Conservation (phyloP, 2,888 invertebrate genomes). For the Empis stercorea region DNA sequence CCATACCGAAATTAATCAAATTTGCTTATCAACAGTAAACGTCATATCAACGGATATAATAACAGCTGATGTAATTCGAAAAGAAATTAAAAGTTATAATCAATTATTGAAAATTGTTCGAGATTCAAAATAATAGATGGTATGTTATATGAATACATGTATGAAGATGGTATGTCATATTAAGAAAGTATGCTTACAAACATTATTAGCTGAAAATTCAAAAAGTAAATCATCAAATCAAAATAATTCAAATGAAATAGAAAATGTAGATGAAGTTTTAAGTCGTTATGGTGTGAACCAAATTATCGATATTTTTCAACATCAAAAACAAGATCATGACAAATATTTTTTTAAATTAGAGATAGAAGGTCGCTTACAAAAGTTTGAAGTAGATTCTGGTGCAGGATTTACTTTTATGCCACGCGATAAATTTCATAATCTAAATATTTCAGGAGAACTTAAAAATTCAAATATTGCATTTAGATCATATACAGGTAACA, state of each 20-base stretch:
- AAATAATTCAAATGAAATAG: too few relatives aligned
- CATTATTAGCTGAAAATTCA: too few relatives aligned
- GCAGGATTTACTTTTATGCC: not conserved
- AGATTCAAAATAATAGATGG: not conserved
- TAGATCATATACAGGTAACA: not conserved
- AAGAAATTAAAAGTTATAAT: not conserved
- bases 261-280: too few relatives aligned
- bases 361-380: not conserved
- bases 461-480: not conserved
- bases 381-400: not conserved
- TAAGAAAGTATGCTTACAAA: too few relatives aligned
- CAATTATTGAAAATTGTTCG: not conserved
- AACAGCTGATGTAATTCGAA: not conserved
- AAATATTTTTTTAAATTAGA: not conserved
- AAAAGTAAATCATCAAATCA: too few relatives aligned
- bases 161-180: too few relatives aligned
- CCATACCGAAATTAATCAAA: too few relatives aligned
- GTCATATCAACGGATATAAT: not conserved
- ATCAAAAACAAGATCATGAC: too few relatives aligned
- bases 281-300: too few relatives aligned
- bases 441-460: not conserved
- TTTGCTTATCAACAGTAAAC: too few relatives aligned
- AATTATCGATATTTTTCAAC: too few relatives aligned
- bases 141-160: too few relatives aligned
- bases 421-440: not conserved